Evolutionary conservation across 2,888 invertebrate genomes (phyloP).

Genomic region (Oscheius onirici): DNA sequence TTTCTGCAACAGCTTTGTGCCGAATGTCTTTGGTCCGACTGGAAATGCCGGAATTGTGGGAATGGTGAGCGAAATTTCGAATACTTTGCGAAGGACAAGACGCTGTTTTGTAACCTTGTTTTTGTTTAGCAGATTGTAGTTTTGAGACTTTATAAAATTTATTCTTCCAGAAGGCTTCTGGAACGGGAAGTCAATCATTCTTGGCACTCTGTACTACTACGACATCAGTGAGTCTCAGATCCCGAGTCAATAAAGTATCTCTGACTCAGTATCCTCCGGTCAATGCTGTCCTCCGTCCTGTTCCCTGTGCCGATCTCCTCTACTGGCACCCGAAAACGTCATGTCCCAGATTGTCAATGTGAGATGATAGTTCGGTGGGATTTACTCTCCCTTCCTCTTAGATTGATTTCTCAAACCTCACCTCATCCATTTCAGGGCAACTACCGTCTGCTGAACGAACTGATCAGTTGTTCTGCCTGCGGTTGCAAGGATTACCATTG

Average conservation of each 20-base stretch:
- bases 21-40: slow-evolving; percentile 53
- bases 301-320: slow-evolving; percentile 41
- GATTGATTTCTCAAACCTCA: too few relatives aligned
- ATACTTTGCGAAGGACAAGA: too few relatives aligned
- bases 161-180: slow-evolving; percentile 80
- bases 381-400: too few relatives aligned
- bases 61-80: slow-evolving; percentile 23
- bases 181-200: slow-evolving; percentile 87
- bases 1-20: slow-evolving; percentile 54
- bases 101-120: too few relatives aligned
- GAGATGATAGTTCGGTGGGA: slow-evolving; percentile 22
- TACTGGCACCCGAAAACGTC: slow-evolving; percentile 46
- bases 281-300: slow-evolving; percentile 74
- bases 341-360: slow-evolving; percentile 48
- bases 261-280: slow-evolving; percentile 82
- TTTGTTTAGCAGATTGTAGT: too few relatives aligned
- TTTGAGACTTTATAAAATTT: not conserved
- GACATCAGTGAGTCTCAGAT: slow-evolving; percentile 81
- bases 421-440: slow-evolving; percentile 45
- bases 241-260: not conserved
- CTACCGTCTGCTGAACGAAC: slow-evolving; percentile 50
- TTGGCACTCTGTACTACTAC: slow-evolving; percentile 97
- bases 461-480: slow-evolving; percentile 49
- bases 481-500: slow-evolving; percentile 46
- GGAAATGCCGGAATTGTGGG: slow-evolving; percentile 51